Evolutionary conservation across 2,113 vertebrate species (phyloP).

Genomic region (Podarcis raffonei): DNA sequence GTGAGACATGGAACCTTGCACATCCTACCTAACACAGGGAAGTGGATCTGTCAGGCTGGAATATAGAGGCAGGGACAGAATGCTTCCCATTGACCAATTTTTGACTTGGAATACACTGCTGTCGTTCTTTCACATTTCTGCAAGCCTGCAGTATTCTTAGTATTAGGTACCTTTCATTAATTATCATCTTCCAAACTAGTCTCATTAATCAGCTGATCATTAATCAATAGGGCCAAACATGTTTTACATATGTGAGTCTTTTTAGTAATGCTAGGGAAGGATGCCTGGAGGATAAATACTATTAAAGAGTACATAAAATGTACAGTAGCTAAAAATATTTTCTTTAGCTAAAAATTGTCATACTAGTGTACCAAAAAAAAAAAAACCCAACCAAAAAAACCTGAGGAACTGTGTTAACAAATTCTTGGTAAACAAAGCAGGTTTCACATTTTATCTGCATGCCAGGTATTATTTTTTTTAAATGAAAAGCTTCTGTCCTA

Average conservation of each 20-base stretch:
- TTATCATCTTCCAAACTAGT: conserved; percentile 24
- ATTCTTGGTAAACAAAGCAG: conserved; percentile 62
- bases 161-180: conserved; percentile 23
- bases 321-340: conserved; percentile 49
- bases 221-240: background rate
- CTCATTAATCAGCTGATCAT: conserved; percentile 20
- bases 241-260: conserved; percentile 7
- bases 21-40: background rate
- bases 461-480: conserved; percentile 51
- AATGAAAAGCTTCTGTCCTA: conserved; percentile 58
- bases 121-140: background rate
- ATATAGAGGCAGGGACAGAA: background rate
- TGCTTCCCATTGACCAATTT: background rate
- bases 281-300: conserved; percentile 31
- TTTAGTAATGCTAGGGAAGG: conserved; percentile 30
- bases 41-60: background rate
- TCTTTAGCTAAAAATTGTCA: conserved; percentile 16
- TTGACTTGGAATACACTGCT: background rate
- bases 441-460: conserved; percentile 45
- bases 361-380: conserved; percentile 16
- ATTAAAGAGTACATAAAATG: conserved; percentile 47
- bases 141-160: background rate
- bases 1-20: background rate
- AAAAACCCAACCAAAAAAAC: background rate
- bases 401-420: background rate